Evolutionary conservation across 2,797 vertebrate species (phyloP).

Genomic region (Xiphophorus birchmanni): DNA sequence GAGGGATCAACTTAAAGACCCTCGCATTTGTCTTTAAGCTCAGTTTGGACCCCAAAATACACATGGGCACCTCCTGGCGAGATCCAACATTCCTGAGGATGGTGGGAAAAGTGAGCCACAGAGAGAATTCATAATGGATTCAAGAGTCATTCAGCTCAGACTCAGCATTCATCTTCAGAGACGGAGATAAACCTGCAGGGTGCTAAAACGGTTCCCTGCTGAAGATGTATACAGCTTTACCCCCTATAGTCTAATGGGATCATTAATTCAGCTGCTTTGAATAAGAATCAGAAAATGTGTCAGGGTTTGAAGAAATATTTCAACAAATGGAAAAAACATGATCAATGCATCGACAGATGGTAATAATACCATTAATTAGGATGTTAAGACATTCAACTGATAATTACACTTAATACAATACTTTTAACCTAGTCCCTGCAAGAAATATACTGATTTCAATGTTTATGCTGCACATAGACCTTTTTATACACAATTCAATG

Average conservation of each 20-base stretch:
- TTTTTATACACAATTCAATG: background rate
- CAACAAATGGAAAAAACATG: background rate
- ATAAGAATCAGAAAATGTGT: background rate
- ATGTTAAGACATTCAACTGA: background rate
- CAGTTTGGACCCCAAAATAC: background rate
- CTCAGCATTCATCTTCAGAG: slow-evolving; percentile 2
- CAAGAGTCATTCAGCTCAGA: background rate
- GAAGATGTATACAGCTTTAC: slow-evolving; percentile 6
- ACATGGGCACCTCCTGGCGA: background rate
- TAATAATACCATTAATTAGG: background rate
- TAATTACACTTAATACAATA: background rate
- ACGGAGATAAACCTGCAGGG: background rate
- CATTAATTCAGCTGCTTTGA: background rate
- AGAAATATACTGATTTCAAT: background rate
- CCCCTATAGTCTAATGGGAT: background rate
- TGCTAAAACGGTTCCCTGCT: background rate
- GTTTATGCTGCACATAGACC: background rate
- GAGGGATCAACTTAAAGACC: background rate
- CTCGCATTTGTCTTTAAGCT: background rate
- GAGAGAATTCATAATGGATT: background rate
- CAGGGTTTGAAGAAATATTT: background rate
- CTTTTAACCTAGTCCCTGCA: background rate
- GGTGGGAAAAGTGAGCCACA: slow-evolving; percentile 1
- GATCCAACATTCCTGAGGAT: background rate
- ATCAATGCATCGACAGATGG: background rate